Conservation (phyloP, 2,797 vertebrate genomes). For the Acridotheres tristis region DNA sequence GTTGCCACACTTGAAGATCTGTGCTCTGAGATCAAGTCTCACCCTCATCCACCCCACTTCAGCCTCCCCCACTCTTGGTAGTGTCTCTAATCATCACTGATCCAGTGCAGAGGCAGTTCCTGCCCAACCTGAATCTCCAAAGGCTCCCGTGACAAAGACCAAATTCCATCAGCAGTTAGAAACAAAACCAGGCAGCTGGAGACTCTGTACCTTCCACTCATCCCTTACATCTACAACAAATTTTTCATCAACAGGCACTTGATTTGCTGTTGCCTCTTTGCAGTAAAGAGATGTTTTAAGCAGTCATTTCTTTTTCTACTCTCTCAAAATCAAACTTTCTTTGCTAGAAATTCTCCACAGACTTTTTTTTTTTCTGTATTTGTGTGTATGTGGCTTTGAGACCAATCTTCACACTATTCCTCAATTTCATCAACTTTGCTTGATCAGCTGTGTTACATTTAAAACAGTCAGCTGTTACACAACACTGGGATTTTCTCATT, state of each 20-base stretch:
- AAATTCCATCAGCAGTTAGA: background rate
- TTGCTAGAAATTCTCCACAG: background rate
- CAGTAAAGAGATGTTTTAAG: background rate
- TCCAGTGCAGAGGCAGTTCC: background rate
- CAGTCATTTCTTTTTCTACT: background rate
- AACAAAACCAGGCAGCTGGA: accelerated
- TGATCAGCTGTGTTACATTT: background rate
- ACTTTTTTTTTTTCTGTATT: too few relatives aligned
- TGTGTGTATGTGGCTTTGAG: background rate
- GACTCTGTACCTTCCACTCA: accelerated
- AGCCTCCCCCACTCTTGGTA: background rate
- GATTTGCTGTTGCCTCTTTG: background rate
- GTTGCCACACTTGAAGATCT: accelerated
- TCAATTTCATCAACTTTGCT: background rate
- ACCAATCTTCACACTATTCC: background rate
- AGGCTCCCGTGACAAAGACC: accelerated
- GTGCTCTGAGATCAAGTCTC: background rate
- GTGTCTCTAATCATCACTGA: background rate
- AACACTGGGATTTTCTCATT: background rate
- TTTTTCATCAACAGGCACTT: background rate
- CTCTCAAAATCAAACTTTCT: background rate
- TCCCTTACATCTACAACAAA: background rate
- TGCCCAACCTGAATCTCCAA: background rate
- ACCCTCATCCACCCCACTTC: too few relatives aligned
- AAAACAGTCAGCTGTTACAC: background rate